Percentiles rank a stretch among this genome's conserved stretches.
Conservation (phyloP, 2,797 vertebrate genomes). For the Pogoniulus pusillus region DNA sequence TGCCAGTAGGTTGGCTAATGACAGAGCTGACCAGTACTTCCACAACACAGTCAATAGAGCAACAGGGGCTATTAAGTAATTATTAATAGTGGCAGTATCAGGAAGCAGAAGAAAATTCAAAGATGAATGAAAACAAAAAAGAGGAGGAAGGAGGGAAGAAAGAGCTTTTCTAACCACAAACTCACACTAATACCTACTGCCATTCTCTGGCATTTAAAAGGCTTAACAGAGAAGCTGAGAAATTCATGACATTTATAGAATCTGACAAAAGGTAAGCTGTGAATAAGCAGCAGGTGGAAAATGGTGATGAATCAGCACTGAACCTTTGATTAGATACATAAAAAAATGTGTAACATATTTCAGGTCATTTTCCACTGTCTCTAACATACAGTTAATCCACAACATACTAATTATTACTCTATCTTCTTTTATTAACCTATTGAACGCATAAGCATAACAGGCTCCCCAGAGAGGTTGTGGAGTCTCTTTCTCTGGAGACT, state of each 20-base stretch:
- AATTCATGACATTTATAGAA: conserved; percentile 1
- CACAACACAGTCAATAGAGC: not conserved
- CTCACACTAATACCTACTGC: not conserved
- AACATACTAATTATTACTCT: not conserved
- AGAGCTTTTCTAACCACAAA: not conserved
- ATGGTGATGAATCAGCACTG: not conserved
- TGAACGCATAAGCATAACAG: not conserved
- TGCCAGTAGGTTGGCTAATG: not conserved
- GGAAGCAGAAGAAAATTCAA: not conserved
- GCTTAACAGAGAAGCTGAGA: not conserved
- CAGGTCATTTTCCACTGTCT: not conserved
- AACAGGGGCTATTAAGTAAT: not conserved
- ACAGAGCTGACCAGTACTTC: not conserved
- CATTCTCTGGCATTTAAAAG: conserved; percentile 2
- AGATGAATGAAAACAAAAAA: not conserved
- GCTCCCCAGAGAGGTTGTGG: no score
- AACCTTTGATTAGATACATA: conserved; percentile 6
- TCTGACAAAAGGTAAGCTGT: not conserved
- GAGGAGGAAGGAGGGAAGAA: not conserved
- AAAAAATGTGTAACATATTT: not conserved
- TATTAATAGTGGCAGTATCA: not conserved
- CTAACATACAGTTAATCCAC: not conserved
- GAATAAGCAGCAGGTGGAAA: conserved; percentile 19
- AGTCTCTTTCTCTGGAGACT: no score
- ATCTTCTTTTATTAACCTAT: not conserved